Conservation (phyloP, 2,888 invertebrate genomes). For the Eugnorisma glareosa region DNA sequence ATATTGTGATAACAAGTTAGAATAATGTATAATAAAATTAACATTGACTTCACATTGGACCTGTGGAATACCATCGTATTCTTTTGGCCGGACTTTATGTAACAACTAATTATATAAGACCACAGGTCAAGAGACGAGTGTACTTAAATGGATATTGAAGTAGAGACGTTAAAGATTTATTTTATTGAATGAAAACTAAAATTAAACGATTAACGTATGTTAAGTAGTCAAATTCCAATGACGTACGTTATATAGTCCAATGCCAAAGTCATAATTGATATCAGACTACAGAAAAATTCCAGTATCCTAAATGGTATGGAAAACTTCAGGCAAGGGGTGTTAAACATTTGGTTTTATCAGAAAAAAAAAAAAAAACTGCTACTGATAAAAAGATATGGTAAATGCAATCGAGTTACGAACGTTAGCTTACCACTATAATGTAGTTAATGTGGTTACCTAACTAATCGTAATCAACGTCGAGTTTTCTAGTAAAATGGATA, state of each 20-base stretch:
- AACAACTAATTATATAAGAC: constrained; percentile 18
- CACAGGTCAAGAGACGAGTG: constrained; percentile 29
- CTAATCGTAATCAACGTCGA: constrained; percentile 57
- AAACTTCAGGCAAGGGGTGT: constrained; percentile 26
- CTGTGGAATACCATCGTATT: constrained; percentile 22
- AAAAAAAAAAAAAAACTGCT: too few relatives aligned
- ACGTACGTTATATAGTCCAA: constrained; percentile 1
- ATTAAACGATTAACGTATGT: neutral
- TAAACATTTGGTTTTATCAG: constrained; percentile 30
- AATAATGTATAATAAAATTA: constrained; percentile 45
- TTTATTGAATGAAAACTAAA: neutral
- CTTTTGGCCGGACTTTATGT: constrained; percentile 26
- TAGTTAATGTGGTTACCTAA: constrained; percentile 61
- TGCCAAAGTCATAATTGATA: constrained; percentile 12
- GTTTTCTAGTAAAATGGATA: constrained; percentile 65
- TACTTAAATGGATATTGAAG: neutral
- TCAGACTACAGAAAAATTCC: neutral
- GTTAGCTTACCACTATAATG: constrained; percentile 26
- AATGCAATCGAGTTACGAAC: constrained; percentile 44
- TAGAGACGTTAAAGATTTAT: constrained; percentile 3
- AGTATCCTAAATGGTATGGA: constrained; percentile 17
- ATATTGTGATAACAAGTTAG: constrained; percentile 9
- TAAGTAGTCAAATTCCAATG: constrained; percentile 15
- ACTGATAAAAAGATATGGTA: constrained; percentile 38
- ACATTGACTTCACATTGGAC: constrained; percentile 40